These are phyloP conservation scores for Cryptoprocta ferox DNA, from an alignment of 2,797 vertebrate genomes.

Conservation along the genomic window DNA sequence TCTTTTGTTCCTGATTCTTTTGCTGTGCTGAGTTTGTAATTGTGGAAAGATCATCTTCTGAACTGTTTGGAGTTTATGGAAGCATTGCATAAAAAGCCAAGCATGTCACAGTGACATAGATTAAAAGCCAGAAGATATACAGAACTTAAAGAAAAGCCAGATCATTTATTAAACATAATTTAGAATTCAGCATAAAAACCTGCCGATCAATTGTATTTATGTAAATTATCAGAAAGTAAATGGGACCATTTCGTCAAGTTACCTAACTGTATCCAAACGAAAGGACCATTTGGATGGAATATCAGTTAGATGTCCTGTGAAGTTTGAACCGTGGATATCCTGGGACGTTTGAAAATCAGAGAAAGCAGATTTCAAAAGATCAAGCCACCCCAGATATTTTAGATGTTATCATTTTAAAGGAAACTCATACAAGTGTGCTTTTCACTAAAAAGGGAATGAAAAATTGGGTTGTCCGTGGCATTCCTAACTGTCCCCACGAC, in stretches of 20 bases:
- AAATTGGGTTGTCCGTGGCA: background rate
- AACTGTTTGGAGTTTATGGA: slow-evolving; percentile 5
- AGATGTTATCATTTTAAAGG: slow-evolving; percentile 21
- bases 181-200: slow-evolving; percentile 1
- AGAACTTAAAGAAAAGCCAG: background rate
- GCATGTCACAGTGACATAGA: background rate
- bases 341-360: slow-evolving; percentile 29
- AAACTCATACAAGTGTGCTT: background rate
- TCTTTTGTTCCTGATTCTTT: background rate
- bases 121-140: background rate
- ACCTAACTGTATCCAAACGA: background rate
- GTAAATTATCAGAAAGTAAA: background rate
- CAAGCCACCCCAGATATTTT: background rate
- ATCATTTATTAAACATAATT: background rate
- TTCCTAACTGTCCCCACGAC: background rate
- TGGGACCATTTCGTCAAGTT: background rate
- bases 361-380: background rate
- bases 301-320: background rate
- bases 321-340: background rate
- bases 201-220: background rate
- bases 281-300: background rate
- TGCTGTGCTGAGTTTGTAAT: background rate
- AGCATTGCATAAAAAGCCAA: slow-evolving; percentile 25
- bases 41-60: background rate
- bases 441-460: background rate